phyloP scores from a whole-genome alignment of 1,140 invertebrate genomes.

The Aporrectodea caliginosa region DNA sequence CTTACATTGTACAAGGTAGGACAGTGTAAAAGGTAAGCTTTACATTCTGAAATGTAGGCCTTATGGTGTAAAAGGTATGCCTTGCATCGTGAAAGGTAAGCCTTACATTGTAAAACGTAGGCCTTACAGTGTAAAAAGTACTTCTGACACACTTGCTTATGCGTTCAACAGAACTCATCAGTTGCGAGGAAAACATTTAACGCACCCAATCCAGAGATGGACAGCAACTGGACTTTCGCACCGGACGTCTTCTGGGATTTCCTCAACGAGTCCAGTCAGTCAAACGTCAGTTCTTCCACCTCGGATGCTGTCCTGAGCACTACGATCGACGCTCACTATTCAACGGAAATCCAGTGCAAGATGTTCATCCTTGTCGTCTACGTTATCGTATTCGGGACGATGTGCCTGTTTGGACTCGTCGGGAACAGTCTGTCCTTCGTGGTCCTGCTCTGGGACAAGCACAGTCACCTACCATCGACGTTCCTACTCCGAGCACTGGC shows the following conservation, averaged over 20 bases:
- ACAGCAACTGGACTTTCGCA: too few species aligned
- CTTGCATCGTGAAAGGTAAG: too few species aligned
- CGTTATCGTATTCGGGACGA: conserved; percentile 22
- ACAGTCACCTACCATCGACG: conserved; percentile 23
- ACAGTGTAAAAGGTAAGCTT: too few species aligned
- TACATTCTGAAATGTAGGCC: too few species aligned
- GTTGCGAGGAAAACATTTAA: too few species aligned
- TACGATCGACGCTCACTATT: neutral
- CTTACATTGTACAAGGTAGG: too few species aligned
- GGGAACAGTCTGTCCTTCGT: conserved; percentile 27
- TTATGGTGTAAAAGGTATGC: too few species aligned
- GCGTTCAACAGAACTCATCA: neutral
- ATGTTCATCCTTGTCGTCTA: conserved; percentile 25
- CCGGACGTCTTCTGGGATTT: neutral
- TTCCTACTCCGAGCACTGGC: conserved; percentile 29
- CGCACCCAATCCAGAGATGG: too few species aligned
- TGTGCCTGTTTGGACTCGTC: conserved; percentile 25
- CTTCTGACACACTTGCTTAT: neutral
- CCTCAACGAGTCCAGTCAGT: neutral
- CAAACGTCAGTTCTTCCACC: neutral
- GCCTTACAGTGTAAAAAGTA: too few species aligned
- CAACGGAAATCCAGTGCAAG: conserved; percentile 14
- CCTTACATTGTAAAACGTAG: too few species aligned
- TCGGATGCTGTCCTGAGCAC: neutral
- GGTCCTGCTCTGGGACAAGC: conserved; percentile 28